Conservation (phyloP, 2,113 vertebrate species). For the Elephantulus edwardii region DNA sequence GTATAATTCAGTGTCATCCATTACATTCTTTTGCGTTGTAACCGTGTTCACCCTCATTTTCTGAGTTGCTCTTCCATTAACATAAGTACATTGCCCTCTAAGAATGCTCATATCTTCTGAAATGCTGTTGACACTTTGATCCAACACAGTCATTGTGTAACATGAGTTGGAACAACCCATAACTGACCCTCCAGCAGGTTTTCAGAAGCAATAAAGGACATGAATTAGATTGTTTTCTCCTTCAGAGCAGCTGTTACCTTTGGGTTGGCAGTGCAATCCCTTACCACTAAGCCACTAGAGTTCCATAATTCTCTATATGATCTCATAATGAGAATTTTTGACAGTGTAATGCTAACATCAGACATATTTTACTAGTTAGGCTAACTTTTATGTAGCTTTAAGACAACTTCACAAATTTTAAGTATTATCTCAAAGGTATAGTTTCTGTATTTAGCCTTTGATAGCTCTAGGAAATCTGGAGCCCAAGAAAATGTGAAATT, state of each 20-base stretch:
- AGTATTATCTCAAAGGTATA: not conserved
- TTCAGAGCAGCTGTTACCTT: too few species aligned
- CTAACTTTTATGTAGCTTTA: not conserved
- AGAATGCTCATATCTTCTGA: not conserved
- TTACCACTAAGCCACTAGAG: too few species aligned
- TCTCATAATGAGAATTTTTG: too few species aligned
- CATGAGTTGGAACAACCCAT: too few species aligned
- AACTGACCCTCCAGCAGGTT: too few species aligned
- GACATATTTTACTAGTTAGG: not conserved
- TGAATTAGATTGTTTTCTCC: too few species aligned
- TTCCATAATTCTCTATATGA: too few species aligned
- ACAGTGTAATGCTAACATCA: too few species aligned
- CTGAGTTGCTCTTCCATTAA: not conserved
- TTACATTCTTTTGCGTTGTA: not conserved
- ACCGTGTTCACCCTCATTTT: not conserved
- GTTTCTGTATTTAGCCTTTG: not conserved
- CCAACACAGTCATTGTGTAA: too few species aligned
- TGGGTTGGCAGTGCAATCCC: too few species aligned
- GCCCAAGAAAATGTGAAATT: not conserved
- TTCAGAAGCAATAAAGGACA: too few species aligned
- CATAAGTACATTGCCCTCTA: not conserved
- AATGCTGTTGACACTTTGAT: too few species aligned
- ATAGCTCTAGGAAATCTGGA: not conserved
- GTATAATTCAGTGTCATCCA: not conserved
- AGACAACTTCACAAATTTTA: not conserved